Conservation (phyloP, 2,113 vertebrate genomes). For the Casuarius casuarius region DNA sequence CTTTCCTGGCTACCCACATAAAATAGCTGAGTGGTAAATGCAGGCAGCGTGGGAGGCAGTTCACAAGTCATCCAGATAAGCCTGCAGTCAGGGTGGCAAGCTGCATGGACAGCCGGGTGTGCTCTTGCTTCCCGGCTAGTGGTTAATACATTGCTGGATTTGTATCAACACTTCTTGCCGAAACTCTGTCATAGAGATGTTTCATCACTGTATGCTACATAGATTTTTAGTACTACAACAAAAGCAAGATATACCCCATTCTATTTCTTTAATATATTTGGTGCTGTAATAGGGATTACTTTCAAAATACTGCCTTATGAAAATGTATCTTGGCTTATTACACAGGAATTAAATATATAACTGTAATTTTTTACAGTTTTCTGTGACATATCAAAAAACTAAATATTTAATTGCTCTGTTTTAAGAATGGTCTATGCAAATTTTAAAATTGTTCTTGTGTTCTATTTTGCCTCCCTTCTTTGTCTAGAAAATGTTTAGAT, state of each 20-base stretch:
- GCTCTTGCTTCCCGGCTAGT: background rate
- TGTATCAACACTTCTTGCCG: accelerated
- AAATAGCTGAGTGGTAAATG: background rate
- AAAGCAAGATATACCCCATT: background rate
- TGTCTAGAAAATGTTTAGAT: background rate
- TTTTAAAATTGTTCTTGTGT: background rate
- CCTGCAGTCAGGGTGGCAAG: background rate
- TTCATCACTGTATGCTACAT: accelerated
- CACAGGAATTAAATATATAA: background rate
- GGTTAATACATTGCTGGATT: background rate
- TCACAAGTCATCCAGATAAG: background rate
- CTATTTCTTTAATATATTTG: background rate
- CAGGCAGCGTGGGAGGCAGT: background rate
- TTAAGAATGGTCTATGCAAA: background rate
- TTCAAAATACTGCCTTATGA: background rate
- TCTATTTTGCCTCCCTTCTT: background rate
- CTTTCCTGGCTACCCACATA: background rate
- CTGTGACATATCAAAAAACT: background rate
- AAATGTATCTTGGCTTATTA: background rate
- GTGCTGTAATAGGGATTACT: background rate
- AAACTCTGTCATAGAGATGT: background rate
- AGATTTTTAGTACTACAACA: background rate
- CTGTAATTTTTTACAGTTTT: background rate
- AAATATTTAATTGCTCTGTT: background rate
- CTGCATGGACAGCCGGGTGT: accelerated